Evolutionary conservation across 2,888 invertebrate genomes (phyloP), one percentile per base, ranked within the genome.

Genomic region (Tortricodes alternella): DNA sequence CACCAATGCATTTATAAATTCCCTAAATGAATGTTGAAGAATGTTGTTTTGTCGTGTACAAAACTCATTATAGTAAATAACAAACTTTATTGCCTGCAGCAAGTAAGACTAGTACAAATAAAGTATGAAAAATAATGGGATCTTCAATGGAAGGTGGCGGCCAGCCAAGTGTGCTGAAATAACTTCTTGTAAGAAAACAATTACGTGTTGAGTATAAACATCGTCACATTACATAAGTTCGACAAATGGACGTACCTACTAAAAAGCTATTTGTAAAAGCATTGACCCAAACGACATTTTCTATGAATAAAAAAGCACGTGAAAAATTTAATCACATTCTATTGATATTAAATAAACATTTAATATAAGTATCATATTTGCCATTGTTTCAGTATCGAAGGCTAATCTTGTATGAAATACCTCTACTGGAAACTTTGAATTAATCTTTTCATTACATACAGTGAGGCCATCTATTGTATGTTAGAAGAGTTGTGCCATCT

Each of bases 121-220:
- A 50, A 56, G 27, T 56, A 18, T 21, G 32, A 44, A 37, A 49
- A 43, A 48, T 16, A 23, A 39, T 56, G 34, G 24, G 24, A 16
- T 43, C 39, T 24, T 29, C 38, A 41, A 29, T 32, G 29, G 19
- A 60, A 56, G 43, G 53, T 69, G 73, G 74, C 73, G 44, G 16
- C 11, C 18, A 16, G 71, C 74, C 74, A 74, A 71, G 59, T 56
- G 59, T 61, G 61, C 63, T 60, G 63, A 64, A 70, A 65, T 65
- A 64, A 63, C 60, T 51, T 46, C 50, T 46, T 18, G 11, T 15
- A 41, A 53, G 2, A 48, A 34, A 53, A 59, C 61, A 61, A 61
- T 46, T 48, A 60, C 29, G 9, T 16, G 29, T 43, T 34, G 24
- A 53, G 23, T 32, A 24, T 15, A 44, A 18, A 38, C 16, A 8